Conservation (phyloP, 1,140 invertebrate species). For the Notospermus geniculatus region DNA sequence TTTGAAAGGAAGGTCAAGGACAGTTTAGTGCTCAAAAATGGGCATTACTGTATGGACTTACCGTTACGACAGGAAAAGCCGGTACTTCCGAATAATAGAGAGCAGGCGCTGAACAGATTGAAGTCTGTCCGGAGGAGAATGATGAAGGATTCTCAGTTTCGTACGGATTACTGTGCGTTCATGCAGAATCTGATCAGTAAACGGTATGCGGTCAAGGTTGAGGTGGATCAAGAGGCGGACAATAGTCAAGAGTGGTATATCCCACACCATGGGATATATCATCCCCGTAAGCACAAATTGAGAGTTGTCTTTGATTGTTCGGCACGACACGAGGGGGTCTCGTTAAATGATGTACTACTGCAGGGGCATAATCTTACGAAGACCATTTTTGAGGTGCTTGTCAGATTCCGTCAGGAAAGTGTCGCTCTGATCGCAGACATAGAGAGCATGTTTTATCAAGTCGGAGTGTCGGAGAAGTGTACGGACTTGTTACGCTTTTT, state of each 20-base stretch:
- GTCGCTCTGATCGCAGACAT: conserved; percentile 16
- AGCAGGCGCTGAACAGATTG: neutral
- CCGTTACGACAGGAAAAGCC: neutral
- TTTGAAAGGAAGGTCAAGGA: neutral
- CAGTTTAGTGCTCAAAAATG: neutral
- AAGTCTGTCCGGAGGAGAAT: neutral
- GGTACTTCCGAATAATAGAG: neutral
- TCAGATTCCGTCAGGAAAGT: too few species aligned
- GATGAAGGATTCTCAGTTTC: neutral
- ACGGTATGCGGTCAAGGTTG: neutral
- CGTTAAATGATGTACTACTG: too few species aligned
- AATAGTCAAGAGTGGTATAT: too few species aligned
- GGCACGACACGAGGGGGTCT: too few species aligned
- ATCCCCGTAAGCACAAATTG: too few species aligned
- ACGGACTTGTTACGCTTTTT: conserved; percentile 18
- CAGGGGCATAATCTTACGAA: too few species aligned
- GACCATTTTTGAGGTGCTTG: too few species aligned
- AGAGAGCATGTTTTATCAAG: conserved; percentile 21
- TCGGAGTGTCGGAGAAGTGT: neutral
- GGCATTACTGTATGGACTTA: neutral
- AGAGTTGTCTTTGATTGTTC: too few species aligned
- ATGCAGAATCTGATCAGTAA: neutral
- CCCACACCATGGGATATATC: too few species aligned
- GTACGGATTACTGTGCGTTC: neutral
- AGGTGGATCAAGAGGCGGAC: too few species aligned